Evolutionary conservation across 2,797 vertebrate genomes (phyloP), one percentile per base, ranked within the genome.

Genomic region (Paedocypris micromegethes): DNA sequence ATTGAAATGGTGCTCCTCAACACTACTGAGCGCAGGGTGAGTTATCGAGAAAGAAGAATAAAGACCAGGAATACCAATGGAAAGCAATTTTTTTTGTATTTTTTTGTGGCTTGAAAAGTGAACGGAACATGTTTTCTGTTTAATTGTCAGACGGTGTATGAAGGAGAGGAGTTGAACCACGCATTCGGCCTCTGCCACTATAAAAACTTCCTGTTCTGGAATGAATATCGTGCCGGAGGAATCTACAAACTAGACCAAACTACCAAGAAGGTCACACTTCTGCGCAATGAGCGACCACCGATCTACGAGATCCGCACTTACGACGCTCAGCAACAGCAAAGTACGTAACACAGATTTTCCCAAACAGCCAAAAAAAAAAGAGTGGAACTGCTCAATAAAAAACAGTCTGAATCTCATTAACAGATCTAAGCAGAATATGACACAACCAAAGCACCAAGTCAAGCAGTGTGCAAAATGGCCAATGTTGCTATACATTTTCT

Each of bases 251-350:
- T 98, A 73, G 94, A 98, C 75, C 90, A 92, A 80, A 59, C 8
- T 49, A 89, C 93, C 4, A 94, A 92, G 81, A 88, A 83, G 0
- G 93, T 95, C 69, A 96, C 90, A 1, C 86, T 98, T 9, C 90
- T 98, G 37, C 93, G 96, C 45, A 96, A 90, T 0, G 96, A 98
- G 81, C 89, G 96, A 52, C 96, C 96, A 0, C 96, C 96, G 43
- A 94, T 98, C 83, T 98, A 97, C 70, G 95, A 98, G 87, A 98
- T 98, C 79, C 90, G 96, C 76, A 95, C 96, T 85, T 98, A 98
- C 2, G 95, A 98, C 0, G 93, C 93, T 0, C 92, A 95, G 79
- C 96, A 98, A 85, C 96, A 98, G 79, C 93, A 97, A 90, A 95
- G 96, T 96, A 76, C 0, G 2, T 5, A 23, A 37, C 6, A 5